Percentiles rank a stretch among this genome's conserved stretches.
These are phyloP conservation scores for Struthio camelus DNA, from an alignment of 2,113 vertebrate species.

Conservation along the genomic window DNA sequence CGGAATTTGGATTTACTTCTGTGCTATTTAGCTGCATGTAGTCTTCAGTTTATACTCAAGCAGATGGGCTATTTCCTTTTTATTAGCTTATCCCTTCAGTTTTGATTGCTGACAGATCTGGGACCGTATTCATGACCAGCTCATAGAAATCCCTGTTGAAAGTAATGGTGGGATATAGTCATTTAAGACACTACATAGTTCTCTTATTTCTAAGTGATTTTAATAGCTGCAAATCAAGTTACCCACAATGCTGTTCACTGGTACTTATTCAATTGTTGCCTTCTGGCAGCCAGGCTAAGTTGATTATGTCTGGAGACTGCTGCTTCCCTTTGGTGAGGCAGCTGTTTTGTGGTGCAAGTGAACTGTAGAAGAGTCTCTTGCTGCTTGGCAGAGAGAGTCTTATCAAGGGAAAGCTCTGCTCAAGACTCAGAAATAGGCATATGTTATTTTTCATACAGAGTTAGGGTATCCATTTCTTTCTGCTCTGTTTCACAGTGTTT, in stretches of 20 bases:
- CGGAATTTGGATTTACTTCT: background rate
- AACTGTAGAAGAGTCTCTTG: background rate
- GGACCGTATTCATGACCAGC: background rate
- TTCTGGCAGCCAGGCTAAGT: conserved; percentile 52
- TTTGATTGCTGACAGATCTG: conserved; percentile 23
- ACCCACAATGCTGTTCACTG: conserved; percentile 32
- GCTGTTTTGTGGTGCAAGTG: background rate
- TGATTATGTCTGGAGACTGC: conserved; percentile 34
- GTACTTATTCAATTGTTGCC: conserved; percentile 51
- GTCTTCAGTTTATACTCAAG: background rate
- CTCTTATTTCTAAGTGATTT: conserved; percentile 42
- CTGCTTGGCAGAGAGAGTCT: background rate
- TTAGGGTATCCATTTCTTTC: background rate
- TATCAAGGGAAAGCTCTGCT: background rate
- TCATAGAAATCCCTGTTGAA: background rate
- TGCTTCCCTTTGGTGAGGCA: background rate
- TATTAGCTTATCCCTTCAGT: background rate
- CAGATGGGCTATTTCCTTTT: conserved; percentile 16
- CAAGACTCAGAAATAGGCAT: background rate
- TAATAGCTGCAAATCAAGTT: conserved; percentile 58
- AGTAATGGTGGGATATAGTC: background rate
- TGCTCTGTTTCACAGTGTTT: background rate
- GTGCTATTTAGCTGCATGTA: background rate
- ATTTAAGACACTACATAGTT: conserved; percentile 2
- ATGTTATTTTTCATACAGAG: background rate